Conservation (phyloP, 1,140 invertebrate genomes). For the Anastrepha ludens region DNA sequence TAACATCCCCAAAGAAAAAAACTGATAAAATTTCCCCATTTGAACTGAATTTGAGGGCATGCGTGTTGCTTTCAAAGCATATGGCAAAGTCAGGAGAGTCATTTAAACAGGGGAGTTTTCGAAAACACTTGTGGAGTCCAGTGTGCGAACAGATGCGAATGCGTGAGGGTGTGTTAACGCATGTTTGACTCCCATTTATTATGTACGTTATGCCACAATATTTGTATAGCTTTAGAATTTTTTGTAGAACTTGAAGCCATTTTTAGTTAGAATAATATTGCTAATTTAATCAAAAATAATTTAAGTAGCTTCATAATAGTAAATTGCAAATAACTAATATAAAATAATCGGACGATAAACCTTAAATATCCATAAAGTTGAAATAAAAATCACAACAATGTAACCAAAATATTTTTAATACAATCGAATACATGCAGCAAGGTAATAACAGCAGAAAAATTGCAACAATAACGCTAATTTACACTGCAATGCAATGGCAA, state of each 20-base stretch:
- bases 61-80: background rate
- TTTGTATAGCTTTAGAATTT: no score
- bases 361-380: no score
- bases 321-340: no score
- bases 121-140: constrained; percentile 44
- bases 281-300: no score
- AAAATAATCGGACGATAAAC: no score
- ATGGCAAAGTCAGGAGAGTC: background rate
- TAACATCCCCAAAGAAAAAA: background rate
- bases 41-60: background rate
- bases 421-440: background rate
- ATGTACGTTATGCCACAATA: no score
- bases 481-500: constrained; percentile 23
- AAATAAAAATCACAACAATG: no score
- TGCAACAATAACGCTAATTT: constrained; percentile 52
- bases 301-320: no score
- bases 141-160: background rate
- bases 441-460: constrained; percentile 31
- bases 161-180: background rate
- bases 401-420: no score
- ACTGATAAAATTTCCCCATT: background rate
- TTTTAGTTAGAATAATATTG: no score
- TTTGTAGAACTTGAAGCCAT: no score
- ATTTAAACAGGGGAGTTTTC: background rate
- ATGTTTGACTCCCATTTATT: background rate